Percentiles rank a stretch among this genome's conserved stretches.
Conservation (phyloP, 2,888 invertebrate species). For the Syritta pipiens region DNA sequence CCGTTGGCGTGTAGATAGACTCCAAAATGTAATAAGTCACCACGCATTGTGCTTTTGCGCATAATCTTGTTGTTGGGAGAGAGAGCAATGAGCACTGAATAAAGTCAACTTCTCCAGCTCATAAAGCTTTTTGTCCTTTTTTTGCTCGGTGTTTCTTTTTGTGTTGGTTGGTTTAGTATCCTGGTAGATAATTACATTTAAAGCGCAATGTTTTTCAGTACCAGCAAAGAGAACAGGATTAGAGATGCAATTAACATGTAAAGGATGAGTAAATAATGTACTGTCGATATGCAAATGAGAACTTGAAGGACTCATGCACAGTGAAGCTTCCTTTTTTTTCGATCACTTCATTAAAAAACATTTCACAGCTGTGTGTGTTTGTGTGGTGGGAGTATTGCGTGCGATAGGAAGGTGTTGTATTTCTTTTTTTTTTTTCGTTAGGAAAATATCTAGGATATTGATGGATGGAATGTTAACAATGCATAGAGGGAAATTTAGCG, state of each 20-base stretch:
- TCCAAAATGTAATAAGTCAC: slow-evolving; percentile 18
- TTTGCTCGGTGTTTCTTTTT: neutral
- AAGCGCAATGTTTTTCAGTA: slow-evolving; percentile 3
- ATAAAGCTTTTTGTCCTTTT: neutral
- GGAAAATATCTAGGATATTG: no score
- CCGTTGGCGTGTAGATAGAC: neutral
- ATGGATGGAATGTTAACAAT: no score
- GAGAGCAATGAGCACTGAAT: neutral
- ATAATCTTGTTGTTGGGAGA: neutral
- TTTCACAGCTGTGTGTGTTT: no score
- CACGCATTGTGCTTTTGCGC: slow-evolving; percentile 32
- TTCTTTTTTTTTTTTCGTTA: no score
- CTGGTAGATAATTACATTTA: slow-evolving; percentile 22
- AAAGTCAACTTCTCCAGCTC: neutral
- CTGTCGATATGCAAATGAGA: neutral
- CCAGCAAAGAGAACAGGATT: neutral
- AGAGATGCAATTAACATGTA: slow-evolving; percentile 5
- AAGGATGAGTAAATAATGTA: neutral
- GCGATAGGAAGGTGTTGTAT: no score
- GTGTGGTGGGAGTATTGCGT: no score
- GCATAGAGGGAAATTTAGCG: no score
- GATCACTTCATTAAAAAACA: neutral
- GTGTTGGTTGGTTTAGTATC: no score
- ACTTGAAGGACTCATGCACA: neutral
- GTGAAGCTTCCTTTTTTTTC: neutral